These are phyloP conservation scores for Paedocypris sp. DNA, from an alignment of 2,113 vertebrate species.

Conservation along the genomic window DNA sequence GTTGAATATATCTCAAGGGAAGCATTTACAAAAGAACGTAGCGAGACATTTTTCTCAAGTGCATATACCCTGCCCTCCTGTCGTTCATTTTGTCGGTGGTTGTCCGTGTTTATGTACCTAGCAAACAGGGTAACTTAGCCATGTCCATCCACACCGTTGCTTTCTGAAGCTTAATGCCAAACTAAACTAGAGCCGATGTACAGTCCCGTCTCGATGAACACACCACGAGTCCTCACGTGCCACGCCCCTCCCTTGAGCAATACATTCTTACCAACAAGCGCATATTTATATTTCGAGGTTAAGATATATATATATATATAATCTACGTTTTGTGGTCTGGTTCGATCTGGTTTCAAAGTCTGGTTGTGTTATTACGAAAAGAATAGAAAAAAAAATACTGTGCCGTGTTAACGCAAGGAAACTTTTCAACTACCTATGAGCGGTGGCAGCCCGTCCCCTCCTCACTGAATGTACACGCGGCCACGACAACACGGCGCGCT, in stretches of 20 bases:
- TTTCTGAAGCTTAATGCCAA: constrained; percentile 36
- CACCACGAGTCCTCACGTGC: constrained; percentile 1
- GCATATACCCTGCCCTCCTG: constrained; percentile 20
- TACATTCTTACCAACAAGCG: constrained; percentile 43
- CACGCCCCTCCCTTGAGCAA: constrained; percentile 47
- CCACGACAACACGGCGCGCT: constrained; percentile 42
- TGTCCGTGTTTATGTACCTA: constrained; percentile 33
- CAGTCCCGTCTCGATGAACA: constrained; percentile 13
- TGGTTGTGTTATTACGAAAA: constrained; percentile 48
- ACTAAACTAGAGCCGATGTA: constrained; percentile 28
- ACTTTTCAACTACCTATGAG: constrained; percentile 54
- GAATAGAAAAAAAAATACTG: constrained; percentile 60
- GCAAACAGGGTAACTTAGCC: constrained; percentile 38
- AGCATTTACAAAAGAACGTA: constrained; percentile 26
- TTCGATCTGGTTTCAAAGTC: constrained; percentile 38
- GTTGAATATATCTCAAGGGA: constrained; percentile 31
- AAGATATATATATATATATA: constrained; percentile 39
- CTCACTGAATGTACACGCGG: constrained; percentile 56
- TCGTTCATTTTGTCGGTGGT: constrained; percentile 22
- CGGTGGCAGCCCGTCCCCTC: constrained; percentile 33
- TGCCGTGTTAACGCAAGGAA: constrained; percentile 51
- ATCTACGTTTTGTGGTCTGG: constrained; percentile 34
- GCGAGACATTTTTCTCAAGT: constrained; percentile 18
- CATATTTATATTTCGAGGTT: constrained; percentile 40
- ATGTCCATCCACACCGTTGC: constrained; percentile 28